These are phyloP conservation scores for Ricordea florida DNA, from an alignment of 92 coral and sea anemone species.

Conservation along the genomic window DNA sequence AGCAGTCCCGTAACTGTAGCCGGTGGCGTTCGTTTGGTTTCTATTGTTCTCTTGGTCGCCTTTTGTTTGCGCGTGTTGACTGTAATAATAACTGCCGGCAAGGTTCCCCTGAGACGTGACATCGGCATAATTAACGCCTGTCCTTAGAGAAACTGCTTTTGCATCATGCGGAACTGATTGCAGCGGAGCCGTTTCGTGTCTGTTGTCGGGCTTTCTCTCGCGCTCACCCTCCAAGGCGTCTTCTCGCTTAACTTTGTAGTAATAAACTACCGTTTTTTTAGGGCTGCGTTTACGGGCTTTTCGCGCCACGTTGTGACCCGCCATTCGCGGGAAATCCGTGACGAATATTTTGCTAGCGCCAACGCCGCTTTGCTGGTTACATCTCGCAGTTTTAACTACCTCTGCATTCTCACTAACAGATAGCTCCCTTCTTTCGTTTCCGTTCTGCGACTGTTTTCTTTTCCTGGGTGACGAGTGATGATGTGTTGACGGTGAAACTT, in stretches of 20 bases:
- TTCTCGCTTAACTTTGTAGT: slow-evolving; percentile 20
- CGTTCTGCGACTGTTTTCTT: slow-evolving; percentile 7
- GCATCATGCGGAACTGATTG: slow-evolving; percentile 25
- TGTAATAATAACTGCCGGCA: slow-evolving; percentile 26
- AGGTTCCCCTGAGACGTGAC: slow-evolving; percentile 64
- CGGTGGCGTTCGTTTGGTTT: slow-evolving; percentile 12
- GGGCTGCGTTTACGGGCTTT: slow-evolving; percentile 64
- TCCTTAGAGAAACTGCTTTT: slow-evolving; percentile 12
- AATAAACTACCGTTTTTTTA: slow-evolving; percentile 53
- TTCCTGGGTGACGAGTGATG: neutral
- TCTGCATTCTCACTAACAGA: too few relatives aligned
- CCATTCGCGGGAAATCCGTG: slow-evolving; percentile 12
- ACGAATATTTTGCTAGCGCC: neutral
- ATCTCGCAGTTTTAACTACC: neutral
- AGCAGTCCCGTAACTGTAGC: neutral
- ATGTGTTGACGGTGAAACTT: slow-evolving; percentile 34
- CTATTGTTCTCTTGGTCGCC: slow-evolving; percentile 18
- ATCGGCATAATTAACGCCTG: slow-evolving; percentile 7
- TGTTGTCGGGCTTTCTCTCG: neutral
- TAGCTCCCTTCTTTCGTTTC: slow-evolving; percentile 15
- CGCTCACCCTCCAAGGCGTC: neutral
- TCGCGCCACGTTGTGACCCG: neutral
- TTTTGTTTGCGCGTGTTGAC: slow-evolving; percentile 30
- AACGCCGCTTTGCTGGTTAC: neutral
- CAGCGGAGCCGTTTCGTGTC: neutral